Evolutionary conservation across 2,797 vertebrate genomes (phyloP).

Genomic region (Arremon brunneinucha): DNA sequence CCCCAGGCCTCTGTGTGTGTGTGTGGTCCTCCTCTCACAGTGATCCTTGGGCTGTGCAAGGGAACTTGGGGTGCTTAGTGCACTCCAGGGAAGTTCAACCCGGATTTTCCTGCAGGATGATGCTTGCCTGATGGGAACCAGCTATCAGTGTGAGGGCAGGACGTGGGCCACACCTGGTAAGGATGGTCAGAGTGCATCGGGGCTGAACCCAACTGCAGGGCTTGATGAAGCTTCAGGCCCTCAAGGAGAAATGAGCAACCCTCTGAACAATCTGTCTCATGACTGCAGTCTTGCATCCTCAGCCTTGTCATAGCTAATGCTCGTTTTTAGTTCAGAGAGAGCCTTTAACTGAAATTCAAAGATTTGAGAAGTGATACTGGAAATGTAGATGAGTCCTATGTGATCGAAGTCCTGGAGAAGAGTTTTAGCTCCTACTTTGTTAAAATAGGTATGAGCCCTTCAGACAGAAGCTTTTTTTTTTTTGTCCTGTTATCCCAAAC

Average conservation of each 20-base stretch:
- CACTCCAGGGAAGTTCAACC: not conserved
- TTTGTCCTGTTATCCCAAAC: not conserved
- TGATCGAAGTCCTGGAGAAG: not conserved
- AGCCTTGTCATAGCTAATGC: not conserved
- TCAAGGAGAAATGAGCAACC: not conserved
- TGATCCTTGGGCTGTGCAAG: not conserved
- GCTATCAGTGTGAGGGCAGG: not conserved
- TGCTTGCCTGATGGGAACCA: not conserved
- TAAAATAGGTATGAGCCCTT: not conserved
- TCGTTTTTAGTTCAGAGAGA: not conserved
- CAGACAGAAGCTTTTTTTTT: not conserved
- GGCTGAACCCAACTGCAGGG: not conserved
- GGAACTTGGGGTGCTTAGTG: not conserved
- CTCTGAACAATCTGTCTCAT: not conserved
- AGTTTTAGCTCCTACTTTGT: not conserved
- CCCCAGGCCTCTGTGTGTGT: not conserved
- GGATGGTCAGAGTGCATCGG: fast-evolving
- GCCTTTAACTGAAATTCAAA: not conserved
- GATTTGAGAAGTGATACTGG: not conserved
- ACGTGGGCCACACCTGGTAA: fast-evolving
- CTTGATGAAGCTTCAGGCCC: not conserved
- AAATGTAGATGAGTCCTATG: not conserved
- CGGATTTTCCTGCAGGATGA: not conserved
- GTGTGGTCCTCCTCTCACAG: not conserved
- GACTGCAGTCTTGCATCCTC: not conserved